Evolutionary conservation across 2,888 invertebrate genomes (phyloP), one percentile per base, ranked within the genome.

Genomic region (Carcina quercana): DNA sequence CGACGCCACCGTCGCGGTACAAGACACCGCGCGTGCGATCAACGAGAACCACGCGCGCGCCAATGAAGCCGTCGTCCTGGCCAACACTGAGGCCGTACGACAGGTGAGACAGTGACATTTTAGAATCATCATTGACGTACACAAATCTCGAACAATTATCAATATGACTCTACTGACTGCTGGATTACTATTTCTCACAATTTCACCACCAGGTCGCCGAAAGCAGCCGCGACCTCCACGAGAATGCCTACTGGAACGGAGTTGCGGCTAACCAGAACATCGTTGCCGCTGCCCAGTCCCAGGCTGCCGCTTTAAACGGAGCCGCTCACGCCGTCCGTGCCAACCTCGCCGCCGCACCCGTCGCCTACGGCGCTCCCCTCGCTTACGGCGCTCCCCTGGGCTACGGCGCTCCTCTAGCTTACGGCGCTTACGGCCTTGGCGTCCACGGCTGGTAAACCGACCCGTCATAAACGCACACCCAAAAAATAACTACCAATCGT

Each of bases 161-260:
- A n/a, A n/a, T n/a, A n/a, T n/a, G n/a, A n/a, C n/a, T n/a, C n/a
- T n/a, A n/a, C n/a, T n/a, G n/a, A n/a, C n/a, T n/a, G n/a, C n/a
- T n/a, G n/a, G n/a, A n/a, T n/a, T n/a, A n/a, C n/a, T n/a, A n/a
- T n/a, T n/a, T n/a, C n/a, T n/a, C n/a, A n/a, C n/a, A n/a, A n/a
- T n/a, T n/a, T n/a, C n/a, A n/a, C n/a, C n/a, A n/a, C n/a, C 61
- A 70, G 49, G 72, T 55, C 28, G 73, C 76, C 30, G 80, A 82
- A 45, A 36, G 64, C 57, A 59, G 40, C 68, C 71, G 82, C 25
- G 67, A 80, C 54, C 36, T 80, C 47, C 50, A 82, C 54, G 75
- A 82, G 64, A 82, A 75, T 59, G 65, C 68, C 0, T 80, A 78
- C 71, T 82, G 82, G 82, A 72, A 72, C 46, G 54, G 53, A 15